These are phyloP conservation scores for Eugnorisma glareosa DNA, from an alignment of 2,888 invertebrate genomes.

Conservation along the genomic window DNA sequence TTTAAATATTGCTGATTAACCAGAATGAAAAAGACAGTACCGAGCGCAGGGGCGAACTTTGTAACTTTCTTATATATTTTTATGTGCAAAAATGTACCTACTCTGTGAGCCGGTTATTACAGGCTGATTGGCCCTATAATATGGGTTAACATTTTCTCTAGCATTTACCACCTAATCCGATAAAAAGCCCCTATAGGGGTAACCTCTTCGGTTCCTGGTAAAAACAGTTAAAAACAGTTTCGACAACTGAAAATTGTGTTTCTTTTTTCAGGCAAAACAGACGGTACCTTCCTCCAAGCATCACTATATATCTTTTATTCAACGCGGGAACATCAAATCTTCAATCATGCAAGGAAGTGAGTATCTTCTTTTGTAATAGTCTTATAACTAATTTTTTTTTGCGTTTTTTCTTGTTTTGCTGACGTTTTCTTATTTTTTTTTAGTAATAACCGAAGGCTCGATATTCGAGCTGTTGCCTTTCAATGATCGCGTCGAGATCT, in stretches of 20 bases:
- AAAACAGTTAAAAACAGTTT: background rate
- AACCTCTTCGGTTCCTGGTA: background rate
- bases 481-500: conserved; percentile 92
- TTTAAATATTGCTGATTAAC: too few relatives aligned
- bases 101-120: too few relatives aligned
- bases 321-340: conserved; percentile 93
- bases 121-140: too few relatives aligned
- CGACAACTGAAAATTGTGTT: background rate
- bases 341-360: conserved; percentile 92
- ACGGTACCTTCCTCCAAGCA: conserved; percentile 61
- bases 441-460: conserved; percentile 93
- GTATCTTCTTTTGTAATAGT: conserved; percentile 63
- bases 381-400: too few relatives aligned
- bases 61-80: too few relatives aligned
- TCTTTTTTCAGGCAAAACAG: conserved; percentile 76
- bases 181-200: too few relatives aligned
- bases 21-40: too few relatives aligned
- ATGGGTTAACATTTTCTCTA: too few relatives aligned
- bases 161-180: too few relatives aligned
- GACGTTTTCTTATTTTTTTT: background rate
- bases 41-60: too few relatives aligned
- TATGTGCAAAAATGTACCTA: too few relatives aligned
- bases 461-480: conserved; percentile 93
- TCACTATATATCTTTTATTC: conserved; percentile 85
- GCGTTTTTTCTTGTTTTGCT: background rate